phyloP scores from a whole-genome alignment of 2,888 invertebrate genomes.

The Dascillus cervinus region DNA sequence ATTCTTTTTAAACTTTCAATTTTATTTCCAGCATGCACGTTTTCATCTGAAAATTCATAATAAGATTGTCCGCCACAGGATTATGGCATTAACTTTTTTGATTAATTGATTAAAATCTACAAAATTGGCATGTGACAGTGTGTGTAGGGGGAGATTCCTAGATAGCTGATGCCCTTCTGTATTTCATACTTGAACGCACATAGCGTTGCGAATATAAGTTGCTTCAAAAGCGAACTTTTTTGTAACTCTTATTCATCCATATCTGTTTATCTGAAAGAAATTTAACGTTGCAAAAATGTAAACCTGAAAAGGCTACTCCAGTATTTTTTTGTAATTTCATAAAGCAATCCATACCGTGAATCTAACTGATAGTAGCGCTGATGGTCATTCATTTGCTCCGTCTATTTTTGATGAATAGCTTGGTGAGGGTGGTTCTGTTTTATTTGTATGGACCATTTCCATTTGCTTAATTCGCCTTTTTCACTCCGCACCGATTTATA shows the following conservation, averaged over 20 bases:
- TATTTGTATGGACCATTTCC: conserved; percentile 17
- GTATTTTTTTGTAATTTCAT: too few relatives aligned
- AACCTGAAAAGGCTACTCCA: too few relatives aligned
- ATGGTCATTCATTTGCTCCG: conserved; percentile 24
- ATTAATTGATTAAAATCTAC: conserved; percentile 38
- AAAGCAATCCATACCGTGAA: too few relatives aligned
- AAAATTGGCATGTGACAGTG: conserved; percentile 36
- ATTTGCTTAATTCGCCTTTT: conserved; percentile 25
- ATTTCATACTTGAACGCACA: conserved; percentile 10
- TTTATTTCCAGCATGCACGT: too few relatives aligned
- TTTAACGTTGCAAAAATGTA: too few relatives aligned
- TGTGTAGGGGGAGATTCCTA: conserved; percentile 22
- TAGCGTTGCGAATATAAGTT: conserved; percentile 6
- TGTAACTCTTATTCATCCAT: too few relatives aligned
- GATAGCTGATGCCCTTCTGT: conserved; percentile 7
- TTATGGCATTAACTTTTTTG: conserved; percentile 39
- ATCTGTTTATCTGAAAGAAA: too few relatives aligned
- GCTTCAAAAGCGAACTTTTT: conserved; percentile 2
- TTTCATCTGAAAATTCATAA: conserved; percentile 7
- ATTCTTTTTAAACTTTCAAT: too few relatives aligned
- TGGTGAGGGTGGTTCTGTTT: conserved; percentile 13
- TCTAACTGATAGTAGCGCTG: too few relatives aligned
- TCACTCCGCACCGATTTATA: too few relatives aligned
- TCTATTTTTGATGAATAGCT: conserved; percentile 26
- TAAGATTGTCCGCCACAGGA: conserved; percentile 28